Base-by-base conservation (phyloP, 2,888 invertebrate species). In the Pachliopta kotzebuea region DNA sequence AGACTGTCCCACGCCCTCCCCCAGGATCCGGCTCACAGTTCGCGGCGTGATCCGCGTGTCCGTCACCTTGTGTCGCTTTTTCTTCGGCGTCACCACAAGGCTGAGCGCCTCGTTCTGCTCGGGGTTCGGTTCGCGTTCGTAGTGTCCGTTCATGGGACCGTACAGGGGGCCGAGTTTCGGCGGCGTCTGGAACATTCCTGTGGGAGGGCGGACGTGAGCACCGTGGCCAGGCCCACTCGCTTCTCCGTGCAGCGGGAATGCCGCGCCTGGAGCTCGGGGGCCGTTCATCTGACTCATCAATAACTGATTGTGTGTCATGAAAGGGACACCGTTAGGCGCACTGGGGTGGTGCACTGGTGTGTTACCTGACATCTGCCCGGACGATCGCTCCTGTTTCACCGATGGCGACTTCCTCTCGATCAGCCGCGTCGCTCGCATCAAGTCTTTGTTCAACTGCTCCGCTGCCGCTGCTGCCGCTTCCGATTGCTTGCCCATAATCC, bases 61-160 rank as follows among this genome's bases (percentile, higher is more conserved):
- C 49, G 98, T 98, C 77, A 98, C 97, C 96, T 99, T 99, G 82
- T 98, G 98, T 63, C 99, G 94, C 91, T 98, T 98, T 93, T 98
- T 98, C 90, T 98, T 98, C 2, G 97, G 97, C 56, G 97, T 96
- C 73, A 98, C 98, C 66, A 99, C 98, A 76, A 98, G 93, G 82
- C 98, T 98, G 65, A 99, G 94, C 4, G 98, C 98, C 84, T 98
- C 98, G 85, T 97, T 97, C 85, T 98, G 97, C 83, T 98, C 98
- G 53, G 96, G 95, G 80, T 95, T 95, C 76, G 93, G 83, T 90
- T 95, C 93, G 72, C 94, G 92, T 92, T 94, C 79, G 93, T 92
- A 88, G 93, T 93, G 89, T 21, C 93, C 93, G 74, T 93, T 93
- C 93, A 94, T 94, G 68, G 93, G 90, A 69, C 93, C 93, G 87